Conservation (phyloP, 2,888 invertebrate genomes). For the Metopia argyrocephala region DNA sequence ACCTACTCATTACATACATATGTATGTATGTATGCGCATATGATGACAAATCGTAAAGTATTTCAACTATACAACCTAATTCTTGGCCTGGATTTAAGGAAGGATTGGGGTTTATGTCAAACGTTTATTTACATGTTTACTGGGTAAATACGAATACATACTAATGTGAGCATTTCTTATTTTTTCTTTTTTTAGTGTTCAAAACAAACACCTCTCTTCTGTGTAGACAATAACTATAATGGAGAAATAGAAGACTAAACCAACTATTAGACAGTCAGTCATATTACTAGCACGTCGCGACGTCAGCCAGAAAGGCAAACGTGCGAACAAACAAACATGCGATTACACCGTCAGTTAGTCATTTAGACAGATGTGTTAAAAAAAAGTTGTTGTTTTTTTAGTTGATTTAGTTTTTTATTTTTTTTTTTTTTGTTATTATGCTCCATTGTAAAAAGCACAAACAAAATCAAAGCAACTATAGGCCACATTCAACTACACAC, state of each 20-base stretch:
- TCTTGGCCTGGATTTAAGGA: no score
- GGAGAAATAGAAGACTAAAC: slow-evolving; percentile 43
- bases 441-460: slow-evolving; percentile 53
- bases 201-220: slow-evolving; percentile 54
- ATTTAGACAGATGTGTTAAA: slow-evolving; percentile 30
- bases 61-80: no score
- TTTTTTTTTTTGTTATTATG: slow-evolving; percentile 26
- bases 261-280: slow-evolving; percentile 26
- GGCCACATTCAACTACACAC: slow-evolving; percentile 43
- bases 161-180: no score
- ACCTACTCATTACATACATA: not conserved
- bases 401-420: not conserved
- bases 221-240: slow-evolving; percentile 39
- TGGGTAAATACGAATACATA: no score
- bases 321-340: not conserved
- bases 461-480: slow-evolving; percentile 60
- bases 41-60: no score
- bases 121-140: no score
- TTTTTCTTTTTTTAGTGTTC: slow-evolving; percentile 42
- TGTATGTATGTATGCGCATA: not conserved
- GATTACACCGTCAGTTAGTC: not conserved
- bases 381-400: slow-evolving; percentile 18
- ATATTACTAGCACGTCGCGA: slow-evolving; percentile 5
- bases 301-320: not conserved
- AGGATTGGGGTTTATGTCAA: no score